phyloP scores from a whole-genome alignment of 2,888 invertebrate species.

The Chymomyza caudatula region DNA sequence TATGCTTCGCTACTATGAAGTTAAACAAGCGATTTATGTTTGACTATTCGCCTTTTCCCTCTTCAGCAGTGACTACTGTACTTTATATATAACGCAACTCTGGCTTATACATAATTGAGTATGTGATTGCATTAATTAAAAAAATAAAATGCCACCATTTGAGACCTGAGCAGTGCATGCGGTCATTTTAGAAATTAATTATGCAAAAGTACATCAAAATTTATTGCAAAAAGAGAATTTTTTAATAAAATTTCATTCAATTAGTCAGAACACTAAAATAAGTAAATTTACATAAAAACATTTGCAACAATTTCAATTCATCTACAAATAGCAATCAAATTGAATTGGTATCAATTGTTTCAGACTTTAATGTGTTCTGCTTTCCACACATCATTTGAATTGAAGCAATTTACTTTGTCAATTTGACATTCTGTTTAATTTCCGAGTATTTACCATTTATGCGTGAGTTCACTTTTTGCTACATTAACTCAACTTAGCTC shows the following conservation, averaged over 20 bases:
- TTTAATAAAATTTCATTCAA: neutral
- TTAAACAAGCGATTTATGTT: no score
- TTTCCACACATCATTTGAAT: neutral
- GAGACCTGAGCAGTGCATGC: neutral
- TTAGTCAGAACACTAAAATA: neutral
- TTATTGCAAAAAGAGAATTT: neutral
- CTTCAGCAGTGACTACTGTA: no score
- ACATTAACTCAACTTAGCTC: neutral
- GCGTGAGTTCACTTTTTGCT: neutral
- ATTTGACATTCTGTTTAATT: neutral
- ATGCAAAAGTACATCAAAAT: neutral
- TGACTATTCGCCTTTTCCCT: no score
- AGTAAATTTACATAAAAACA: neutral
- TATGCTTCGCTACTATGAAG: no score
- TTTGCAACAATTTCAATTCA: neutral
- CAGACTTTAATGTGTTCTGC: neutral
- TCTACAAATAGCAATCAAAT: neutral
- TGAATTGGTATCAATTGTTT: neutral
- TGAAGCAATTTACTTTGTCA: neutral
- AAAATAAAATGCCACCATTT: neutral
- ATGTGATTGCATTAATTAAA: neutral
- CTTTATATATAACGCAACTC: neutral
- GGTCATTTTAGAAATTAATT: neutral
- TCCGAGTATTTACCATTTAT: neutral
- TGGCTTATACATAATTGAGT: conserved; percentile 1